phyloP scores from a whole-genome alignment of 64 coral and sea anemone genomes.

The Stylophora pistillata region DNA sequence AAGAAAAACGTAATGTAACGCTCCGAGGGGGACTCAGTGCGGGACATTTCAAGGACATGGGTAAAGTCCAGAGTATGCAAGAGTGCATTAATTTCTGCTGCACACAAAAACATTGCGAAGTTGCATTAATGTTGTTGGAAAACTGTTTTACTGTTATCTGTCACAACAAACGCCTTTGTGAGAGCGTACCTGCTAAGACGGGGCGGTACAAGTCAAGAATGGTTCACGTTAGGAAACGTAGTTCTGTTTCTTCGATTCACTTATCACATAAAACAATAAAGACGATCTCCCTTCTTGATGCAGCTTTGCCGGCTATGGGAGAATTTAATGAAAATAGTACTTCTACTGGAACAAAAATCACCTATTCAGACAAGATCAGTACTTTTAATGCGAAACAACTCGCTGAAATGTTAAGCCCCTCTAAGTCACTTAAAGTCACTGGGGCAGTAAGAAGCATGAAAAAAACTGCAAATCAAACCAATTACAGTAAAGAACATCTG shows the following conservation, averaged over 20 bases:
- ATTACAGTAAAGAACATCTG: background rate
- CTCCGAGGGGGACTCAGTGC: conserved; percentile 61
- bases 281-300: background rate
- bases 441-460: background rate
- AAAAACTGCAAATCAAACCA: background rate
- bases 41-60: conserved; percentile 76
- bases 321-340: background rate
- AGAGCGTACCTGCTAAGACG: conserved; percentile 69
- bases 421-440: background rate
- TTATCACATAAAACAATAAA: conserved; percentile 6
- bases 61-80: conserved; percentile 28
- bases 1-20: conserved; percentile 51
- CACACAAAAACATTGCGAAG: conserved; percentile 66
- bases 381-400: conserved; percentile 9
- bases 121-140: conserved; percentile 76
- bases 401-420: background rate
- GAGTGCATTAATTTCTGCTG: conserved; percentile 74
- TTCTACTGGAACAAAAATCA: background rate
- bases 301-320: background rate
- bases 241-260: background rate
- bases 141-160: conserved; percentile 88
- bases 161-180: conserved; percentile 58
- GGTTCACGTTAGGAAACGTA: conserved; percentile 61
- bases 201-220: conserved; percentile 66
- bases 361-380: background rate